These are phyloP conservation scores for Chroicocephalus ridibundus DNA, from an alignment of 2,113 vertebrate genomes.

Conservation along the genomic window DNA sequence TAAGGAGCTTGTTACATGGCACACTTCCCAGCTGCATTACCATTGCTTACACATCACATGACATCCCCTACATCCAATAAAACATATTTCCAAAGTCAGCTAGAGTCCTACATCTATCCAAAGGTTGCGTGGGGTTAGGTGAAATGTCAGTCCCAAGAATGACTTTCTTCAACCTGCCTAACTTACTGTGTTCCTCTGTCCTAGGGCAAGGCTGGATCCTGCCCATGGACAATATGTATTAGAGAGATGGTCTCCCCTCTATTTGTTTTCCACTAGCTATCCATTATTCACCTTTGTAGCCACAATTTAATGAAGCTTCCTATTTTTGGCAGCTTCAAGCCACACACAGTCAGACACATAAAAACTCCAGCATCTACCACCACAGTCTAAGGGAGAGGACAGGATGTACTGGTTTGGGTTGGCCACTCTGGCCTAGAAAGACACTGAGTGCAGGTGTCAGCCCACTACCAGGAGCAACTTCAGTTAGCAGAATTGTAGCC, in stretches of 20 bases:
- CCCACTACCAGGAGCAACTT: fast-evolving
- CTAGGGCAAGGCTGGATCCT: neutral
- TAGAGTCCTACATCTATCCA: neutral
- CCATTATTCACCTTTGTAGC: neutral
- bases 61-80: neutral
- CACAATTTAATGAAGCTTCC: neutral
- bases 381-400: neutral
- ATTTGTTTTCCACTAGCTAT: neutral
- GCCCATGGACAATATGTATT: neutral
- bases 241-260: neutral
- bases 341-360: neutral
- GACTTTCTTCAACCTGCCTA: neutral
- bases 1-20: neutral
- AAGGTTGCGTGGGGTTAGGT: neutral
- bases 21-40: neutral
- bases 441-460: neutral
- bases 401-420: neutral
- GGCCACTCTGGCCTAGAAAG: neutral
- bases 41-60: neutral
- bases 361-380: neutral
- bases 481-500: neutral
- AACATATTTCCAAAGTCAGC: neutral
- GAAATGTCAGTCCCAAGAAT: neutral
- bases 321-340: neutral
- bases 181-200: neutral